phyloP scores from a whole-genome alignment of 2,113 vertebrate species.

The Dolichallabes microphthalmus region DNA sequence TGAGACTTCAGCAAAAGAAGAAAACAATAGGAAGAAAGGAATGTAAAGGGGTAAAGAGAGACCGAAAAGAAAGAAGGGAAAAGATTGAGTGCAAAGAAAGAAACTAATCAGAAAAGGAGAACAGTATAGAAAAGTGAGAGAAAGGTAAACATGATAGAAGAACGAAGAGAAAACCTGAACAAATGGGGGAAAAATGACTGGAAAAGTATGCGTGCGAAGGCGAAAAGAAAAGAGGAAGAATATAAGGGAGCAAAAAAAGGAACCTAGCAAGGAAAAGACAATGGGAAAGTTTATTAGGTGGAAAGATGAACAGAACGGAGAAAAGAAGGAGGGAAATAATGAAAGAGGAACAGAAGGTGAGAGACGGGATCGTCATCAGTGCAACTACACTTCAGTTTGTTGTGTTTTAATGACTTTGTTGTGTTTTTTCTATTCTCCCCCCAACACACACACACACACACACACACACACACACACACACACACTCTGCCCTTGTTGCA shows the following conservation, averaged over 20 bases:
- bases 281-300: too few species aligned
- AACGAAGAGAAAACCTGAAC: too few species aligned
- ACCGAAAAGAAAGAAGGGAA: too few species aligned
- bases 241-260: not conserved
- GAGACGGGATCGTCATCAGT: not conserved
- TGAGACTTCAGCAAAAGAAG: too few species aligned
- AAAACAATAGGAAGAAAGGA: too few species aligned
- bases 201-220: too few species aligned
- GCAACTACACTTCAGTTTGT: not conserved
- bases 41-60: too few species aligned
- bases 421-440: not conserved
- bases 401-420: not conserved
- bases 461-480: conserved; percentile 11
- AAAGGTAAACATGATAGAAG: too few species aligned
- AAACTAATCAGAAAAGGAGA: too few species aligned
- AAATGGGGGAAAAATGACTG: too few species aligned
- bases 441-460: conserved; percentile 19
- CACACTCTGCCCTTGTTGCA: not conserved
- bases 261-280: not conserved
- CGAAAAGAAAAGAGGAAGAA: not conserved
- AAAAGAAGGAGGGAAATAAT: not conserved
- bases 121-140: too few species aligned
- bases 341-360: not conserved
- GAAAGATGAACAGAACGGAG: not conserved
- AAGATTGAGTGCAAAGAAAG: too few species aligned